These are phyloP conservation scores for Eupristina koningsbergeri DNA, from an alignment of 1,140 invertebrate genomes.

Conservation along the genomic window DNA sequence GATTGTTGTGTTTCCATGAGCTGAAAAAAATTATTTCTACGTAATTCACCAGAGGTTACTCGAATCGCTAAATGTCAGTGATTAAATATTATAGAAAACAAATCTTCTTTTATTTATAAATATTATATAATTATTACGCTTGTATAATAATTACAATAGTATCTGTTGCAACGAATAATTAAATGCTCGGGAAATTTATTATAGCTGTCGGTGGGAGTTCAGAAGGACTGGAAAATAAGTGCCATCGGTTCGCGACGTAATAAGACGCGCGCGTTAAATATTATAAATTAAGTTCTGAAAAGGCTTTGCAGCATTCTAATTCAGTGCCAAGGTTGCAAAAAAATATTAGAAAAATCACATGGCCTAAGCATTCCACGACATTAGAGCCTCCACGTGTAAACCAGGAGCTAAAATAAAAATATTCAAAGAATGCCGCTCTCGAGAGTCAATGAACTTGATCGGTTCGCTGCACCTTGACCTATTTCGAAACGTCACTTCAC, in stretches of 20 bases:
- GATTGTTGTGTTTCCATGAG: too few relatives aligned
- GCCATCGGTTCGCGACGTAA: not conserved
- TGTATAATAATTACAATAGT: not conserved
- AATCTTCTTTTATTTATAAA: not conserved
- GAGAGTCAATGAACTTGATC: slow-evolving; percentile 50
- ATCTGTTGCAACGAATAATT: not conserved
- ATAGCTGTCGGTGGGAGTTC: not conserved
- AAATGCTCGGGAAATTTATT: not conserved
- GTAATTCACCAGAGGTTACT: too few relatives aligned
- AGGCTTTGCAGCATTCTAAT: not conserved
- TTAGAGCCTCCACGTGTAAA: not conserved
- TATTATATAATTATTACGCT: not conserved
- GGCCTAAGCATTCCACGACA: not conserved
- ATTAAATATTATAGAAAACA: not conserved
- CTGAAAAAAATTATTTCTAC: too few relatives aligned
- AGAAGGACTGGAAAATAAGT: not conserved
- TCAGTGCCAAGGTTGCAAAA: slow-evolving; percentile 1
- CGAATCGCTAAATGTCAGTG: too few relatives aligned
- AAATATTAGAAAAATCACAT: slow-evolving; percentile 18
- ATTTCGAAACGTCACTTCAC: slow-evolving; percentile 33
- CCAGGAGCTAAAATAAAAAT: slow-evolving; percentile 24
- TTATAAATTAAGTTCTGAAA: not conserved
- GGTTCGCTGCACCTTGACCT: slow-evolving; percentile 50
- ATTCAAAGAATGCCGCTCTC: slow-evolving; percentile 18
- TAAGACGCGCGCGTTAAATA: not conserved